phyloP scores from a whole-genome alignment of 2,113 vertebrate species.

The Lagopus leucura region DNA sequence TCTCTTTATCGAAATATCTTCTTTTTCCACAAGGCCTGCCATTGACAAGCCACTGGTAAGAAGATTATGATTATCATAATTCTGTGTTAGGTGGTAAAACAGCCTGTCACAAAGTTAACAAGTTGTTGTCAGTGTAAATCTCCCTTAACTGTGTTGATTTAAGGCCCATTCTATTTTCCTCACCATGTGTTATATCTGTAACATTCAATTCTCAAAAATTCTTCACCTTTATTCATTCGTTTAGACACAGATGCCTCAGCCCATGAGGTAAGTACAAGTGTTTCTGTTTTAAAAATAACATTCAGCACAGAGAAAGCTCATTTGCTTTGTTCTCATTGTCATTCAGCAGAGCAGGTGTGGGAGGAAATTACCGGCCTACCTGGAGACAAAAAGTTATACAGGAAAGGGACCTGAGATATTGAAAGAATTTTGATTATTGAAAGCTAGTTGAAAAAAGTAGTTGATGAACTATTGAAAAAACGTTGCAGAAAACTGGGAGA shows the following conservation, averaged over 20 bases:
- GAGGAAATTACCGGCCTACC: neutral
- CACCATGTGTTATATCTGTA: neutral
- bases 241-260: neutral
- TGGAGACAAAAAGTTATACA: neutral
- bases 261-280: neutral
- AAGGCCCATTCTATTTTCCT: neutral
- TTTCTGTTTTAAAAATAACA: neutral
- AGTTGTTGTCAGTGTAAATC: neutral
- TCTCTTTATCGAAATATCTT: neutral
- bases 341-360: accelerated
- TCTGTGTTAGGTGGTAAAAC: neutral
- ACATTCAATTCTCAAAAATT: neutral
- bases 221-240: neutral
- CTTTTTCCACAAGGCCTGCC: neutral
- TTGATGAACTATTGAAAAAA: neutral
- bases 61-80: neutral
- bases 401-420: neutral
- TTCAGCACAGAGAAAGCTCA: neutral
- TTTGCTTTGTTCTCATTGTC: neutral
- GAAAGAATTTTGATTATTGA: neutral
- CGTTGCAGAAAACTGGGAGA: neutral
- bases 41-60: neutral
- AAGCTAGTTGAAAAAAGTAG: neutral
- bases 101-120: neutral
- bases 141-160: neutral